phyloP scores from a whole-genome alignment of 2,113 vertebrate species.

The Oenanthe oenanthe region DNA sequence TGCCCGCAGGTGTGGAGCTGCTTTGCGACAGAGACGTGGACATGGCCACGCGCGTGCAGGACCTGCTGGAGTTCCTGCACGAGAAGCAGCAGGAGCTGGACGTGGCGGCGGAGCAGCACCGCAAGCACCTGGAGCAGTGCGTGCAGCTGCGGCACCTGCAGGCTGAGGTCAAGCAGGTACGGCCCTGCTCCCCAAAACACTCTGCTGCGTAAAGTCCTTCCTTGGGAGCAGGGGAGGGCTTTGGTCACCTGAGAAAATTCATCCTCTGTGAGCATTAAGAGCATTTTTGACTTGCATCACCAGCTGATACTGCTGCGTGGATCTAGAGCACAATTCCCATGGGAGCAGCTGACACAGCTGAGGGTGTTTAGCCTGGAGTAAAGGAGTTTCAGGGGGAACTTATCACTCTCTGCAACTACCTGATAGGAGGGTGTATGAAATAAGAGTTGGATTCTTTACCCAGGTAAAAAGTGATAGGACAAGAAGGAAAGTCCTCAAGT shows the following conservation, averaged over 20 bases:
- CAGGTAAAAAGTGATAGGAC: not conserved
- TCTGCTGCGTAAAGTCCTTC: accelerated
- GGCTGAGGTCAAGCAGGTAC: conserved; percentile 97
- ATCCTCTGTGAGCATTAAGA: not conserved
- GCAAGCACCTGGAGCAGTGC: conserved; percentile 96
- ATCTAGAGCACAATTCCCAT: not conserved
- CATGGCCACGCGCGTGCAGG: conserved; percentile 96
- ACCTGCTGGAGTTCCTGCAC: conserved; percentile 95
- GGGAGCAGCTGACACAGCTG: not conserved
- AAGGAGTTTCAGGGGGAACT: not conserved
- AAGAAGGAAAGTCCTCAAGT: not conserved
- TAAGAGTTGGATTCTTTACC: not conserved
- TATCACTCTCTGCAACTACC: not conserved
- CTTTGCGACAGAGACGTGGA: conserved; percentile 96
- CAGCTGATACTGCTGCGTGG: accelerated
- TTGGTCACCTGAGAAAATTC: not conserved
- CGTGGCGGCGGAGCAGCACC: conserved; percentile 90
- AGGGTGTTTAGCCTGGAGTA: not conserved
- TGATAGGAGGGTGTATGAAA: not conserved
- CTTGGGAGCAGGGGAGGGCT: accelerated
- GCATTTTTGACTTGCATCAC: accelerated
- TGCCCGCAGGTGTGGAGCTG: conserved; percentile 88
- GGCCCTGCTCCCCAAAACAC: not conserved
- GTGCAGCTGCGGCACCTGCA: conserved; percentile 97
- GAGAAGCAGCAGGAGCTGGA: conserved; percentile 98